Evolutionary conservation across 2,113 vertebrate genomes (phyloP).

Genomic region (Corythornis madagascariensis): DNA sequence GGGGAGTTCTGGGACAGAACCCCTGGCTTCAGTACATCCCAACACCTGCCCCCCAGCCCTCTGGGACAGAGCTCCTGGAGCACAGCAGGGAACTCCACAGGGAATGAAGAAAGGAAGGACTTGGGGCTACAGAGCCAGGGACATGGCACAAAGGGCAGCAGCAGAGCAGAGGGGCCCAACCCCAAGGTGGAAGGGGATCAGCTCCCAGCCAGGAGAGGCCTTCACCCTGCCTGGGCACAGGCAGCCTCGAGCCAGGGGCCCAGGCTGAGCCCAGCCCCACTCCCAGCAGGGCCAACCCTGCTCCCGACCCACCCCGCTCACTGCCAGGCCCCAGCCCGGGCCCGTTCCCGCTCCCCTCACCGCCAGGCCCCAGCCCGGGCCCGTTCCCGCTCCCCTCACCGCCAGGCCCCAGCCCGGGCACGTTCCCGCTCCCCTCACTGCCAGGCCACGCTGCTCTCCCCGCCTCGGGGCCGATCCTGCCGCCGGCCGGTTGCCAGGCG

Average conservation of each 20-base stretch:
- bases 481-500: background rate
- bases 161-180: no score
- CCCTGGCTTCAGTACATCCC: rapidly evolving
- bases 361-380: background rate
- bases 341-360: background rate
- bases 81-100: rapidly evolving
- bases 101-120: background rate
- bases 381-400: background rate
- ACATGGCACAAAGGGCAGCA: background rate
- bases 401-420: background rate
- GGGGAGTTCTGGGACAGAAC: background rate
- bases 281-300: background rate
- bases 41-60: no score
- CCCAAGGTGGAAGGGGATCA: background rate
- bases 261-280: background rate
- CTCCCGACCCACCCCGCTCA: background rate
- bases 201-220: background rate
- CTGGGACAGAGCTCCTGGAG: rapidly evolving
- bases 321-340: background rate
- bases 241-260: background rate
- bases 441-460: background rate
- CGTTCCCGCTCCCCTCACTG: background rate
- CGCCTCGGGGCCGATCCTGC: background rate
- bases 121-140: background rate
- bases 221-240: background rate